phyloP scores from a whole-genome alignment of 1,140 invertebrate species.

The Macrobrachium nipponense region DNA sequence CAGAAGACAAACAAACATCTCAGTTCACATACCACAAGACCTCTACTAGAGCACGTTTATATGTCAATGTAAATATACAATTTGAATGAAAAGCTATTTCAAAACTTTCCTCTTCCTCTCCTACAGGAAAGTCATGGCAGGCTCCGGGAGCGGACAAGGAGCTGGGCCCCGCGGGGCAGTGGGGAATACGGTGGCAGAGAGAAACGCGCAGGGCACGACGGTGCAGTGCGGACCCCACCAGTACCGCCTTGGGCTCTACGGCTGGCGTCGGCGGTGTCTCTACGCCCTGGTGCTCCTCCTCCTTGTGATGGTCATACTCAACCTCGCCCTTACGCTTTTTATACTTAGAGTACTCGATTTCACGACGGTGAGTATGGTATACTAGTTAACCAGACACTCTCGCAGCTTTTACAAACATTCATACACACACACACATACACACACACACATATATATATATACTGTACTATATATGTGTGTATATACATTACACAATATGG shows the following conservation, averaged over 20 bases:
- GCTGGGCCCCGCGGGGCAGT: conserved; percentile 8
- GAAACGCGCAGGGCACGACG: conserved; percentile 33
- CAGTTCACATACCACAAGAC: too few species aligned
- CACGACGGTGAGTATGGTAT: conserved; percentile 80
- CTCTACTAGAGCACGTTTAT: too few species aligned
- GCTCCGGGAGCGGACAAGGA: conserved; percentile 26
- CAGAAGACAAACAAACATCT: too few species aligned
- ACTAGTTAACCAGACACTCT: neutral
- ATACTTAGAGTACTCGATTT: conserved; percentile 94
- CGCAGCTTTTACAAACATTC: neutral
- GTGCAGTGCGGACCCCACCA: conserved; percentile 46
- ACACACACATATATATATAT: neutral
- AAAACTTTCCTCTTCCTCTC: neutral
- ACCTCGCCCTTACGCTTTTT: conserved; percentile 94
- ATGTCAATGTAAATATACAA: too few species aligned
- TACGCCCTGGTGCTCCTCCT: conserved; percentile 86
- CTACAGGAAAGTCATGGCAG: conserved; percentile 41
- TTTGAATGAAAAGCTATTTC: neutral
- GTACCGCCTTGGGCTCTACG: conserved; percentile 88
- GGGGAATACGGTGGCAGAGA: neutral
- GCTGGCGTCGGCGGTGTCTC: conserved; percentile 92
- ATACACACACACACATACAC: neutral
- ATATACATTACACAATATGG: too few species aligned
- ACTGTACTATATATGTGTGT: neutral
- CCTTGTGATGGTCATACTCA: conserved; percentile 89